Base-by-base conservation (phyloP, 2,888 invertebrate species). In the Drosophila leonis region DNA sequence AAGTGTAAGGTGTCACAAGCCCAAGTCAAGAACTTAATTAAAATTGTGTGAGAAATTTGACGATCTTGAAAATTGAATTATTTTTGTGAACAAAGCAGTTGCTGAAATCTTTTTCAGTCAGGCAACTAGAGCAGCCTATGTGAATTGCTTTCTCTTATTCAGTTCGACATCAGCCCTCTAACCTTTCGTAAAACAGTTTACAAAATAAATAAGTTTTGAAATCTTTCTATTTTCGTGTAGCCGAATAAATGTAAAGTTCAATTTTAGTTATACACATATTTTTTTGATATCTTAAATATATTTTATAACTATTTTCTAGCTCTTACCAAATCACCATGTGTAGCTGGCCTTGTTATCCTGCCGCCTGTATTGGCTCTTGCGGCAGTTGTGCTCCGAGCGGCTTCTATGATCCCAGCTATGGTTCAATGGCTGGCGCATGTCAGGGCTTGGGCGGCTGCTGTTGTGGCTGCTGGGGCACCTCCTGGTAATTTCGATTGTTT, bases 351-450 rank as follows among this genome's bases (percentile, higher is more conserved):
- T 84, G 86, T 65, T 84, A 78, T 66, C 82, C 82, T 8, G 31
- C 49, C 41, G 78, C 82, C 24, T 80, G 78, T 13, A 64, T 82
- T 7, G 72, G 72, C 24, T 51, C 78, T 1, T 82, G 82, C 39
- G 82, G 82, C 9, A 70, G 83, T 8, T 74, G 77, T 13, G 77
- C 52, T 0, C 83, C 83, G 4, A 86, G 87, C 41, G 82, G 82
- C 0, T 83, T 86, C 41, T 86, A 66, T 55, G 82, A 86, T 69
- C 78, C 83, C 31, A 59, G 61, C 46, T 83, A 63, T 54, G 83
- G 78, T 0, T 12, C 61, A 4, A 70, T 61, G 49, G 63, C 63
- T 44, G 87, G 87, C 12, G 61, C 83, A 1, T 68, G 59, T 49
- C 54, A 57, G 33, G 68, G 74, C 15, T 69, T 76, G 57, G 77